phyloP scores from a whole-genome alignment of 2,113 vertebrate species.

The Dicentrarchus labrax region DNA sequence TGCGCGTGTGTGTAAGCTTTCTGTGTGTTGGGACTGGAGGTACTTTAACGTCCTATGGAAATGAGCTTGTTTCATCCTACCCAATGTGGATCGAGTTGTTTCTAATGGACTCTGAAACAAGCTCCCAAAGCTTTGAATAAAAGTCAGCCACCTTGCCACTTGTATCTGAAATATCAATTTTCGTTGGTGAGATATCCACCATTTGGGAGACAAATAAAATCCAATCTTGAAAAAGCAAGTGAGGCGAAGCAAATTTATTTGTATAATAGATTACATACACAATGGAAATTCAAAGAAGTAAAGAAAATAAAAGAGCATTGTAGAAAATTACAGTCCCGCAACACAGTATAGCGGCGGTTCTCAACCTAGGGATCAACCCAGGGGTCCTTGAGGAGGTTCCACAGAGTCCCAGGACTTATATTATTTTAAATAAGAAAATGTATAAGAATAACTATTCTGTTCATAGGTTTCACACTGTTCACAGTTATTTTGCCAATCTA shows the following conservation, averaged over 20 bases:
- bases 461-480: too few species aligned
- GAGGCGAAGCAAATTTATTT: constrained; percentile 8
- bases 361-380: too few species aligned
- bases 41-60: constrained; percentile 37
- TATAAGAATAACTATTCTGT: too few species aligned
- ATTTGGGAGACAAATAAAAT: constrained; percentile 30
- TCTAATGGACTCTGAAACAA: constrained; percentile 54
- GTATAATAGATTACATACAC: not conserved
- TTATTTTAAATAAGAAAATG: too few species aligned
- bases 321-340: not conserved
- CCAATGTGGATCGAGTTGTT: constrained; percentile 36
- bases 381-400: too few species aligned
- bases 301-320: not conserved
- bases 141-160: constrained; percentile 24
- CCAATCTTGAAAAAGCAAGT: constrained; percentile 15
- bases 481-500: too few species aligned
- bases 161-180: constrained; percentile 35
- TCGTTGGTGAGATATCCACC: constrained; percentile 14
- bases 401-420: too few species aligned
- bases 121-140: constrained; percentile 36
- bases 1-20: not conserved
- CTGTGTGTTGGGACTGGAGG: not conserved
- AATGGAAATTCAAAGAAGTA: not conserved
- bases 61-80: constrained; percentile 37
- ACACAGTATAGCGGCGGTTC: not conserved